Evolutionary conservation across 2,113 vertebrate genomes (phyloP).

Genomic region (Clupea harengus): DNA sequence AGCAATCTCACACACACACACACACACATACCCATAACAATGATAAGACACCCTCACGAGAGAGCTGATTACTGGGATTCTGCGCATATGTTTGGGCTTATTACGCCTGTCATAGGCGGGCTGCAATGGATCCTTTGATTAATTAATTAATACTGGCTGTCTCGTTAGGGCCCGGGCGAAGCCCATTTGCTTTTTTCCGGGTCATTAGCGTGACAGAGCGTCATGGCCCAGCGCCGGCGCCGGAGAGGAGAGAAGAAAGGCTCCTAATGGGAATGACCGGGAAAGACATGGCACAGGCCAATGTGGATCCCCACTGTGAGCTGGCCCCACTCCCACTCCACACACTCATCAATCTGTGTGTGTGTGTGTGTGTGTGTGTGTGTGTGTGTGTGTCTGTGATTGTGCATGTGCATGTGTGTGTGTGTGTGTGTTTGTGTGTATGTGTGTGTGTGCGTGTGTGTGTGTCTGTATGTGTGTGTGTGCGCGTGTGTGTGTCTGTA

Average conservation of each 20-base stretch:
- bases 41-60: slow-evolving; percentile 49
- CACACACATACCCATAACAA: slow-evolving; percentile 17
- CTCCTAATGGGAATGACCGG: no score
- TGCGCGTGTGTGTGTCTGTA: neutral
- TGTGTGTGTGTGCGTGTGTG: neutral
- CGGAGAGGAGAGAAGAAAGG: neutral
- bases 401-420: neutral
- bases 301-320: no score
- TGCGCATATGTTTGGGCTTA: slow-evolving; percentile 60
- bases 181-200: slow-evolving; percentile 60
- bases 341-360: neutral
- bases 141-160: slow-evolving; percentile 57
- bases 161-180: slow-evolving; percentile 57
- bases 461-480: slow-evolving; percentile 11
- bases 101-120: slow-evolving; percentile 55
- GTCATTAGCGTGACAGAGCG: slow-evolving; percentile 66
- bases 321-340: neutral
- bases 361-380: slow-evolving; percentile 24
- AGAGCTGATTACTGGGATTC: slow-evolving; percentile 52
- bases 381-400: no score
- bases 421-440: slow-evolving; percentile 27
- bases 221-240: slow-evolving; percentile 35
- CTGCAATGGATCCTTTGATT: slow-evolving; percentile 69
- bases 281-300: neutral
- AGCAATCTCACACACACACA: slow-evolving; percentile 23